Evolutionary conservation across 1,140 invertebrate genomes (phyloP).

Genomic region (Drosophila rhopaloa): DNA sequence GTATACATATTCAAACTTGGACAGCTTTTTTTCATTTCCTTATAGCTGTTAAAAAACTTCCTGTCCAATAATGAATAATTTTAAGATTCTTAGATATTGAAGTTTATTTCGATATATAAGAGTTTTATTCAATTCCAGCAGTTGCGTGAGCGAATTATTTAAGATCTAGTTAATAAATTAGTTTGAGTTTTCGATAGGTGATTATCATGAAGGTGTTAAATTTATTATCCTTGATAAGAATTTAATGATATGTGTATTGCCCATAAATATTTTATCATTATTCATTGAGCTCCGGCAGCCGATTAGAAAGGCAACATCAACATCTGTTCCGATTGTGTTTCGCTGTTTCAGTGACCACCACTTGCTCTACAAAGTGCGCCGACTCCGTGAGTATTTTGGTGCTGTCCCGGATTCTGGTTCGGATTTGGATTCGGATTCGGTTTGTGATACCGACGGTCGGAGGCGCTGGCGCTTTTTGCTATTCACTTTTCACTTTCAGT

Average conservation of each 20-base stretch:
- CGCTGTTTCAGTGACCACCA: constrained; percentile 60
- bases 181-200: too few relatives aligned
- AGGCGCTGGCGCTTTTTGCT: constrained; percentile 61
- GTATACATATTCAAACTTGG: too few relatives aligned
- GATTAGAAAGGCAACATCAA: constrained; percentile 46
- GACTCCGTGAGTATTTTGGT: constrained; percentile 48
- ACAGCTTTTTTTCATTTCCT: too few relatives aligned
- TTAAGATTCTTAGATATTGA: too few relatives aligned
- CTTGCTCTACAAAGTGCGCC: constrained; percentile 61
- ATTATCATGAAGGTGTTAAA: neutral
- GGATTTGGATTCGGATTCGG: constrained; percentile 33
- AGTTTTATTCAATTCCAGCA: too few relatives aligned
- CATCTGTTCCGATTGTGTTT: constrained; percentile 48
- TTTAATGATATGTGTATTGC: neutral
- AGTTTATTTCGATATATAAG: too few relatives aligned
- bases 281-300: constrained; percentile 18
- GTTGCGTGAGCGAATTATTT: too few relatives aligned
- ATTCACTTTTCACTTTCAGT: constrained; percentile 75
- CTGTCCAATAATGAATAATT: too few relatives aligned
- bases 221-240: constrained; percentile 11
- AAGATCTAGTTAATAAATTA: too few relatives aligned
- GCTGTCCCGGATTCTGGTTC: constrained; percentile 67
- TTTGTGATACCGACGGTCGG: constrained; percentile 16
- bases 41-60: too few relatives aligned
- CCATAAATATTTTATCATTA: constrained; percentile 28